Evolutionary conservation across 2,888 invertebrate genomes (phyloP), one percentile per base, ranked within the genome.

Genomic region (Pyrochroa serraticornis): DNA sequence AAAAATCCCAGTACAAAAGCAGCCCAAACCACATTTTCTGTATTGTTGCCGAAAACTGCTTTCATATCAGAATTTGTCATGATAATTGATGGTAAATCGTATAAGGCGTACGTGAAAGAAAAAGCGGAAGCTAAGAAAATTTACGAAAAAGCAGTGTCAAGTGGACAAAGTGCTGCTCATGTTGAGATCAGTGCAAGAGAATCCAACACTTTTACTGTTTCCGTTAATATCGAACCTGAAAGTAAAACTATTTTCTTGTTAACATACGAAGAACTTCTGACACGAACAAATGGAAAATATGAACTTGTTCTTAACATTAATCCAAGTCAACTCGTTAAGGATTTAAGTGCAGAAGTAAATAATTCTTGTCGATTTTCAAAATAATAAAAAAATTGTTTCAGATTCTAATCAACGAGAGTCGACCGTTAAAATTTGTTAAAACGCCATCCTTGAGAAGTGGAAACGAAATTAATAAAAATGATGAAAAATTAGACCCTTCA

Each of bases 181-280:
- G 80, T 86, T 3, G 78, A 82, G 57, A 79, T 83, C 22, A 22
- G 22, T 67, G 84, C 87, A 1, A 82, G 88, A 35, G 85, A 88
- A 71, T 87, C 88, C 0, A 87, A 88, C 71, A 82, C 84, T 58
- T 88, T 89, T 75, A 82, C 82, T 2, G 85, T 89, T 1, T 82
- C 84, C 0, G 83, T 88, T 36, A 87, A 88, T 69, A 81, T 89
- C 6, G 87, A 86, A 58, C 79, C 87, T 0, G 75, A 80, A 32
- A 82, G 82, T 7, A 83, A 82, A 51, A 86, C 85, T 0, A 77
- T 81, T 0, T 91, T 91, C 76, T 86, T 86, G 69, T 76, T 89
- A 65, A 87, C 85, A 0, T 91, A 91, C 74, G 88, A 90, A 71
- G 88, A 90, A 76, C 68, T 90, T 37, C 75, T 90, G 39, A 77